Evolutionary conservation across 2,888 invertebrate species (phyloP).

Genomic region (Agrochola circellaris): DNA sequence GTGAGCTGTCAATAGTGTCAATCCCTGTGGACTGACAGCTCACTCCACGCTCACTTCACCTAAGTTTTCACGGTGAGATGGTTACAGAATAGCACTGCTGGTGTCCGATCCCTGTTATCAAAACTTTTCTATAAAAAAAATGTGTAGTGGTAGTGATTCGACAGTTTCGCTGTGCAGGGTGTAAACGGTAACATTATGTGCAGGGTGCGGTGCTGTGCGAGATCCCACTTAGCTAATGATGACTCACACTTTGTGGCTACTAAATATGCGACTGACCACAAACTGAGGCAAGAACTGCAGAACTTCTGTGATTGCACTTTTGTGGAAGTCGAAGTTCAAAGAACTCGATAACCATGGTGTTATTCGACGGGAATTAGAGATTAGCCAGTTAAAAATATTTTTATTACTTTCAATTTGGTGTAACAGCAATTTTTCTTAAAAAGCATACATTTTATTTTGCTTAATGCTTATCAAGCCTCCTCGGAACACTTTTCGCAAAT

Average conservation of each 20-base stretch:
- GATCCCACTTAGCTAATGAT: slow-evolving; percentile 75
- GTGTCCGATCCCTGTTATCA: too few species aligned
- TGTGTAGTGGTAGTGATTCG: slow-evolving; percentile 51
- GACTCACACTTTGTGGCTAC: slow-evolving; percentile 68
- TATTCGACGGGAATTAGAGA: background rate
- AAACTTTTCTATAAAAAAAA: slow-evolving; percentile 14
- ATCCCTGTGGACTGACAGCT: too few species aligned
- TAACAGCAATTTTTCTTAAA: too few species aligned
- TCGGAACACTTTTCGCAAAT: too few species aligned
- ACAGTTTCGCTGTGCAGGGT: slow-evolving; percentile 54
- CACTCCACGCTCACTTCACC: too few species aligned
- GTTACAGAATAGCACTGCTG: too few species aligned
- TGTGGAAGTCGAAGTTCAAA: background rate
- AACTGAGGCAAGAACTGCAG: slow-evolving; percentile 1
- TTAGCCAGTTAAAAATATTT: background rate
- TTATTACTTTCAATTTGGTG: background rate
- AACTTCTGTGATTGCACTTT: slow-evolving; percentile 1
- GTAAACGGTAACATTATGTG: slow-evolving; percentile 57
- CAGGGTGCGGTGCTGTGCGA: slow-evolving; percentile 67
- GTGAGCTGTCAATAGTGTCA: too few species aligned
- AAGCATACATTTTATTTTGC: too few species aligned
- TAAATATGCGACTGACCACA: slow-evolving; percentile 27
- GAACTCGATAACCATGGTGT: background rate
- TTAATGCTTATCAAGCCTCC: too few species aligned
- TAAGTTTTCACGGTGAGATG: too few species aligned